These are phyloP conservation scores for Anniella stebbinsi DNA, from an alignment of 2,797 vertebrate genomes.

Conservation along the genomic window DNA sequence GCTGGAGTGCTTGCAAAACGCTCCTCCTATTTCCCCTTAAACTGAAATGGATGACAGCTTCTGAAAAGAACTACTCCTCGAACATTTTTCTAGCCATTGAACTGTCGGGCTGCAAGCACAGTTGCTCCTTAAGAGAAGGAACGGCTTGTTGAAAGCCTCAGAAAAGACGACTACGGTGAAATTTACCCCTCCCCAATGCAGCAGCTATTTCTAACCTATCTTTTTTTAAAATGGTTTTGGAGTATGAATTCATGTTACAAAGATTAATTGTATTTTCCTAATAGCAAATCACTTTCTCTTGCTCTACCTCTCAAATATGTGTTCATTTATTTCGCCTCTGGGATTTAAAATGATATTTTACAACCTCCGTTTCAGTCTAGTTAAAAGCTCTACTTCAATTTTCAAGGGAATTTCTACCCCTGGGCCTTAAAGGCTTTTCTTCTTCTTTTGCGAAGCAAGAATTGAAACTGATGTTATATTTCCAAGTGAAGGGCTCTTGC, in stretches of 20 bases:
- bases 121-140: conserved; percentile 46
- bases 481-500: background rate
- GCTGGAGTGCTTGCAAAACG: conserved; percentile 76
- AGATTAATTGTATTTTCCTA: background rate
- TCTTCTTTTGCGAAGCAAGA: background rate
- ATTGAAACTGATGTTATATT: background rate
- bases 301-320: background rate
- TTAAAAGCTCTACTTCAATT: conserved; percentile 5
- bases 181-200: background rate
- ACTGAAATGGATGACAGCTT: conserved; percentile 78
- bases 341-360: conserved; percentile 13
- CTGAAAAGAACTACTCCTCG: conserved; percentile 72
- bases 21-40: conserved; percentile 78
- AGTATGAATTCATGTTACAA: background rate
- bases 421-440: conserved; percentile 2
- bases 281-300: background rate
- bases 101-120: conserved; percentile 67
- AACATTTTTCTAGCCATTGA: conserved; percentile 69
- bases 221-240: background rate
- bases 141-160: conserved; percentile 62
- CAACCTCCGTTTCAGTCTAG: conserved; percentile 24
- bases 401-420: conserved; percentile 3
- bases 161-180: conserved; percentile 51
- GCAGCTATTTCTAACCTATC: background rate
- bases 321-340: background rate